These are phyloP conservation scores for Tigriopus californicus DNA, from an alignment of 2,888 invertebrate species.

Conservation along the genomic window DNA sequence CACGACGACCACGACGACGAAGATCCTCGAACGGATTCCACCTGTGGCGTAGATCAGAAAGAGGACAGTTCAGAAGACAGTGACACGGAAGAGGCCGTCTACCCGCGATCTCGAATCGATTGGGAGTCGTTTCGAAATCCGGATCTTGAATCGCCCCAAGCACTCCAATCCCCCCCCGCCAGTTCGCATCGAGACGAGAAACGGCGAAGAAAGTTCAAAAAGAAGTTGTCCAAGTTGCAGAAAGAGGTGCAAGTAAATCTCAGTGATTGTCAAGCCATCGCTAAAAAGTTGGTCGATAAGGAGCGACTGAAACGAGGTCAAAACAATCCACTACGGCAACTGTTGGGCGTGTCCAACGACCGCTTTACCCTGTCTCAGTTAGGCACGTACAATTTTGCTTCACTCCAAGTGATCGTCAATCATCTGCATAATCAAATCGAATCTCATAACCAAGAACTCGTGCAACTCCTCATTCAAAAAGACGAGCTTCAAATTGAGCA, in stretches of 20 bases:
- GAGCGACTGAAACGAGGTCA: not conserved
- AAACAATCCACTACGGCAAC: not conserved
- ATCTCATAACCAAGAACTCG: slow-evolving; percentile 1
- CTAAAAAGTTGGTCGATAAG: not conserved
- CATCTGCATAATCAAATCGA: not conserved
- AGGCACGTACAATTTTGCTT: not conserved
- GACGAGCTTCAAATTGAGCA: slow-evolving; percentile 6
- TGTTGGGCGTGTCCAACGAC: not conserved
- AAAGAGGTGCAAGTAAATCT: not conserved
- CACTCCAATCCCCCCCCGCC: not conserved
- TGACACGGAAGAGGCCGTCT: not conserved
- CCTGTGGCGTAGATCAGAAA: not conserved
- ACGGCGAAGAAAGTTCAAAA: not conserved
- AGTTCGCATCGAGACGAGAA: not conserved
- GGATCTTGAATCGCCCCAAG: not conserved
- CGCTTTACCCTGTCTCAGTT: not conserved
- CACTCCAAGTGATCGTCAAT: slow-evolving; percentile 6
- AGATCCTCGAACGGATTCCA: not conserved
- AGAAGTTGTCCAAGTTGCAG: not conserved
- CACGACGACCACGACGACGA: not conserved
- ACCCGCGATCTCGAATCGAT: not conserved
- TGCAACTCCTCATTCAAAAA: not conserved
- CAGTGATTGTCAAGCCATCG: not conserved
- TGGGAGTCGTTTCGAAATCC: not conserved
- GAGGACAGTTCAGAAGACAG: not conserved